Percentiles rank a stretch among this genome's conserved stretches.
Conservation (phyloP, 2,113 vertebrate genomes). For the Dipodomys merriami region DNA sequence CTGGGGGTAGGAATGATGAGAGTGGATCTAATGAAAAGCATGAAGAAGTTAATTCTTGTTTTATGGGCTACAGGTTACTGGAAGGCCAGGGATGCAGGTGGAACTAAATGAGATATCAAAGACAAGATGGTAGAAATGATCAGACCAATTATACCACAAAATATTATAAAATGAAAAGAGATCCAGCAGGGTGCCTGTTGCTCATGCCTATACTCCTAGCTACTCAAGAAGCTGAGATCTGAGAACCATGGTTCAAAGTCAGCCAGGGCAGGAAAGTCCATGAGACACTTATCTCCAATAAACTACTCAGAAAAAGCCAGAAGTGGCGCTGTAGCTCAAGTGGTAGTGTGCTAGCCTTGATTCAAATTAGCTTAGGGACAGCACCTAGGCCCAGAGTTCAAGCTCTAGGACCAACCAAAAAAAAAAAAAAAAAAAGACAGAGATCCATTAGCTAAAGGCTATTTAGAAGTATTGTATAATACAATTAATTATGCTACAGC, state of each 20-base stretch:
- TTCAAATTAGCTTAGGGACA: too few relatives aligned
- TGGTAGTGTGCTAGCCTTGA: too few relatives aligned
- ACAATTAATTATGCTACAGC: background rate
- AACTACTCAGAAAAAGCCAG: too few relatives aligned
- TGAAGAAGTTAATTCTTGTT: background rate
- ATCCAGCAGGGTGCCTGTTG: too few relatives aligned
- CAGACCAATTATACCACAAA: background rate
- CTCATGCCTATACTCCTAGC: too few relatives aligned
- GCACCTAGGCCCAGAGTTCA: too few relatives aligned
- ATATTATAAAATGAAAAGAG: background rate
- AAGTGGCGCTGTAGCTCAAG: too few relatives aligned
- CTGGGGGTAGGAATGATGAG: background rate
- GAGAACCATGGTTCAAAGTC: too few relatives aligned
- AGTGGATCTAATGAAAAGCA: background rate
- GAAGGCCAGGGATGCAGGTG: conserved; percentile 8
- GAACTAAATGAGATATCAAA: conserved; percentile 15
- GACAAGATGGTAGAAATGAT: conserved; percentile 19
- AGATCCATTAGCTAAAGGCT: background rate
- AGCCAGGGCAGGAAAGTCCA: too few relatives aligned
- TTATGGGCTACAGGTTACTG: background rate
- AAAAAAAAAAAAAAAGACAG: background rate
- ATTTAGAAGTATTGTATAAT: background rate
- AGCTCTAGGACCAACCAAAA: too few relatives aligned
- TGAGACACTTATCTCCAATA: too few relatives aligned
- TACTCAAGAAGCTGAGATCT: too few relatives aligned